phyloP scores from a whole-genome alignment of 2,113 vertebrate species.

The Rhineura floridana region DNA sequence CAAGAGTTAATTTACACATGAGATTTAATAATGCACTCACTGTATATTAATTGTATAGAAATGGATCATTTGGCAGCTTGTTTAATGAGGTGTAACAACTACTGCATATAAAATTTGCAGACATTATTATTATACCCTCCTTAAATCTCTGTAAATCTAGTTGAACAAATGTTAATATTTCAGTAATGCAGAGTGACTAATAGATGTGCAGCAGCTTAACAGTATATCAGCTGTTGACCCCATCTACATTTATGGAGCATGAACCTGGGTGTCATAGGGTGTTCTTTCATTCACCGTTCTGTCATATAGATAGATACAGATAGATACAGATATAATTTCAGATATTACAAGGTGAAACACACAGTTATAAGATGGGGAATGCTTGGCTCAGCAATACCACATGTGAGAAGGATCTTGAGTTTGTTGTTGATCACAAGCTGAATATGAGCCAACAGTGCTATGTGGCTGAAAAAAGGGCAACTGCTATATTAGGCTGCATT shows the following conservation, averaged over 20 bases:
- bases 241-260: background rate
- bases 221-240: slow-evolving; percentile 41
- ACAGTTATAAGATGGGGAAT: no score
- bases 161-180: slow-evolving; percentile 73
- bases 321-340: no score
- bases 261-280: background rate
- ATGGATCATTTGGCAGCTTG: slow-evolving; percentile 74
- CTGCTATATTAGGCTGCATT: no score
- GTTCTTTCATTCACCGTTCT: background rate
- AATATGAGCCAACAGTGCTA: no score
- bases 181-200: slow-evolving; percentile 56
- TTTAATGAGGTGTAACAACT: slow-evolving; percentile 76
- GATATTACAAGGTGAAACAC: no score
- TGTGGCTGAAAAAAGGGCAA: no score
- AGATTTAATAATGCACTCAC: slow-evolving; percentile 74
- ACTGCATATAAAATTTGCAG: slow-evolving; percentile 72
- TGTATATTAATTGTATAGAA: slow-evolving; percentile 77
- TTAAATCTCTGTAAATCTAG: slow-evolving; percentile 76
- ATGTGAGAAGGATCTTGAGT: no score
- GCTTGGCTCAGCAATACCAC: no score
- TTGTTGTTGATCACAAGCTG: no score
- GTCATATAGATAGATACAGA: no score
- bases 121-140: slow-evolving; percentile 67
- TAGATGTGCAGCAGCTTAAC: slow-evolving; percentile 52
- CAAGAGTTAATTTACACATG: slow-evolving; percentile 76